Conservation (phyloP, 2,113 vertebrate genomes). For the Panthera leo region DNA sequence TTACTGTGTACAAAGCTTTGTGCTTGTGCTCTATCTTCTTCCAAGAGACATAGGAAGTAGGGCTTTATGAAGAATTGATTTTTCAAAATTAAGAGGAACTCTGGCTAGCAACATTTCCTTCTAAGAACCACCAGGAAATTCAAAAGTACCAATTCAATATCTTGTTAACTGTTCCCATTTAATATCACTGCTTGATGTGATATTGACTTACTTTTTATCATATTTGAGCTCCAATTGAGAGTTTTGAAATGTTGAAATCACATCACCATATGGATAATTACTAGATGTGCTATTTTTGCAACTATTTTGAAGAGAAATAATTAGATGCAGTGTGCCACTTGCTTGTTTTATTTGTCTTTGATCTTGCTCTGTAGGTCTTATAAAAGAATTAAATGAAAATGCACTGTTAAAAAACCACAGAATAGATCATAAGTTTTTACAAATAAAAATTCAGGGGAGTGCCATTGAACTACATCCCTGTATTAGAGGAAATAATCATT, state of each 20-base stretch:
- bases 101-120: background rate
- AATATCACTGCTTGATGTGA: constrained; percentile 23
- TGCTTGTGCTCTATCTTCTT: background rate
- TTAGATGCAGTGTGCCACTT: background rate
- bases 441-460: background rate
- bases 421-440: background rate
- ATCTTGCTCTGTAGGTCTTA: constrained; percentile 50
- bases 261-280: constrained; percentile 62
- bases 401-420: background rate
- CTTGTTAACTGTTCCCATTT: constrained; percentile 4
- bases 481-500: background rate
- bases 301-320: constrained; percentile 63
- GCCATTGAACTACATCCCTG: background rate
- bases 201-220: constrained; percentile 47
- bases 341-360: constrained; percentile 67
- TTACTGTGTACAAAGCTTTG: background rate
- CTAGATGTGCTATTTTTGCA: constrained; percentile 44
- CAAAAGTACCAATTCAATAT: background rate
- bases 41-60: background rate
- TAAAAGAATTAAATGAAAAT: constrained; percentile 60
- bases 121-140: constrained; percentile 22
- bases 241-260: constrained; percentile 61
- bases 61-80: background rate
- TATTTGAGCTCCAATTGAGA: constrained; percentile 34
- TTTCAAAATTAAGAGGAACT: background rate